Evolutionary conservation across 2,113 vertebrate genomes (phyloP).

Genomic region (Rhinoptilus africanus): DNA sequence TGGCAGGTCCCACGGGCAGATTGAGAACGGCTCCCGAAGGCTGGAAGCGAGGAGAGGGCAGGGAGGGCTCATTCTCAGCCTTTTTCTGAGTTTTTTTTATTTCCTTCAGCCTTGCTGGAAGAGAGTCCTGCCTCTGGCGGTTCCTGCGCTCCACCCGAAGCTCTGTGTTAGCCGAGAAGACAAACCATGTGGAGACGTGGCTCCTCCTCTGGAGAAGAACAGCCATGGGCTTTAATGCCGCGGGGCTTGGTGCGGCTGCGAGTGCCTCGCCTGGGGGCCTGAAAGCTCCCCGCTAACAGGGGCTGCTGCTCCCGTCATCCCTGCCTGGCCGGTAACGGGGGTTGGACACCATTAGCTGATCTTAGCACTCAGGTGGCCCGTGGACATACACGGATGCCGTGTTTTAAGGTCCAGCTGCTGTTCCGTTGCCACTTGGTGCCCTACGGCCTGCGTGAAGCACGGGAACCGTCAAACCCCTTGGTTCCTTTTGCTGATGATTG

Average conservation of each 20-base stretch:
- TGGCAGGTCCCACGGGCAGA: not conserved
- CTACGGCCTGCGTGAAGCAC: rapidly evolving
- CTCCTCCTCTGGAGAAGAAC: not conserved
- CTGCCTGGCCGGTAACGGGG: no score
- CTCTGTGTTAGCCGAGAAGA: not conserved
- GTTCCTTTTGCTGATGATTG: not conserved
- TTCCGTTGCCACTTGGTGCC: not conserved
- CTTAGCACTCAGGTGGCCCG: not conserved
- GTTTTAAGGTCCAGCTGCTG: not conserved
- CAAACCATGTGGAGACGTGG: not conserved
- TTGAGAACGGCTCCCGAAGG: not conserved
- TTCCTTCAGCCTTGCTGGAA: not conserved
- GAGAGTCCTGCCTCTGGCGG: not conserved
- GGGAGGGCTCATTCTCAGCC: not conserved
- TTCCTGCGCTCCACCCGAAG: not conserved
- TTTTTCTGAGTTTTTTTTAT: not conserved
- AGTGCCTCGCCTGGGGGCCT: not conserved
- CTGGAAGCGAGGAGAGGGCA: not conserved
- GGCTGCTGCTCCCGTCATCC: not conserved
- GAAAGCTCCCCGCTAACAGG: not conserved
- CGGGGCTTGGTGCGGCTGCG: not conserved
- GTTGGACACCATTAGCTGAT: not conserved
- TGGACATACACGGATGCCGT: rapidly evolving
- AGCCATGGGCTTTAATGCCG: not conserved
- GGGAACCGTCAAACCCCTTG: not conserved